Percentiles rank a stretch among this genome's conserved stretches.
Evolutionary conservation across 1,140 invertebrate genomes (phyloP).

Genomic region (Drosophila melanica): DNA sequence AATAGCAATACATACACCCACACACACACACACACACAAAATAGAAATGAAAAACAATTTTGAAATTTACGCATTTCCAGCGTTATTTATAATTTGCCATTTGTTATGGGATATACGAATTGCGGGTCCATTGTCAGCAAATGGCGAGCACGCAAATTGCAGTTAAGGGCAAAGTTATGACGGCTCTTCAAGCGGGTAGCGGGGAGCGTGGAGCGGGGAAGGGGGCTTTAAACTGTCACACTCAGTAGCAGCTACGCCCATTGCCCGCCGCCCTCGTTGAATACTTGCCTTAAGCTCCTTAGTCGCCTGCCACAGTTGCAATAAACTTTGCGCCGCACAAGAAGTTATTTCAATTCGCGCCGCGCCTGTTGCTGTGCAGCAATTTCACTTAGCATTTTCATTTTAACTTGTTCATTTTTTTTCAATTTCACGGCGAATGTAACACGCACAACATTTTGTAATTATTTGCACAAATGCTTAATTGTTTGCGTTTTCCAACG

Average conservation of each 20-base stretch:
- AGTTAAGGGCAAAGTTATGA: slow-evolving; percentile 53
- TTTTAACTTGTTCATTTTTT: slow-evolving; percentile 23
- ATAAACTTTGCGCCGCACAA: slow-evolving; percentile 59
- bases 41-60: slow-evolving; percentile 54
- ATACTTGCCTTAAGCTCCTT: slow-evolving; percentile 51
- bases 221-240: neutral
- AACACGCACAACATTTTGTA: slow-evolving; percentile 59
- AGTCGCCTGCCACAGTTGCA: slow-evolving; percentile 49
- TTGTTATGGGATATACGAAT: slow-evolving; percentile 37
- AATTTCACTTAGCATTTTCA: slow-evolving; percentile 39
- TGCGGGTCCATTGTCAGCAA: slow-evolving; percentile 43
- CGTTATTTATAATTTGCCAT: slow-evolving; percentile 60
- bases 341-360: slow-evolving; percentile 57
- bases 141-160: slow-evolving; percentile 49
- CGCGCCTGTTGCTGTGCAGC: slow-evolving; percentile 50
- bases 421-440: slow-evolving; percentile 74
- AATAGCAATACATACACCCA: slow-evolving; percentile 60
- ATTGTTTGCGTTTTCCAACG: slow-evolving; percentile 77
- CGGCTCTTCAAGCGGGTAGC: neutral
- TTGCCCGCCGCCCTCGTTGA: neutral
- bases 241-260: slow-evolving; percentile 5
- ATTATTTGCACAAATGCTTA: slow-evolving; percentile 80
- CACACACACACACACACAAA: slow-evolving; percentile 19
- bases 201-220: slow-evolving; percentile 52
- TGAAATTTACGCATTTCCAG: slow-evolving; percentile 32